Base-by-base conservation (phyloP, 1,140 invertebrate species). In the Orchestia grillus region DNA sequence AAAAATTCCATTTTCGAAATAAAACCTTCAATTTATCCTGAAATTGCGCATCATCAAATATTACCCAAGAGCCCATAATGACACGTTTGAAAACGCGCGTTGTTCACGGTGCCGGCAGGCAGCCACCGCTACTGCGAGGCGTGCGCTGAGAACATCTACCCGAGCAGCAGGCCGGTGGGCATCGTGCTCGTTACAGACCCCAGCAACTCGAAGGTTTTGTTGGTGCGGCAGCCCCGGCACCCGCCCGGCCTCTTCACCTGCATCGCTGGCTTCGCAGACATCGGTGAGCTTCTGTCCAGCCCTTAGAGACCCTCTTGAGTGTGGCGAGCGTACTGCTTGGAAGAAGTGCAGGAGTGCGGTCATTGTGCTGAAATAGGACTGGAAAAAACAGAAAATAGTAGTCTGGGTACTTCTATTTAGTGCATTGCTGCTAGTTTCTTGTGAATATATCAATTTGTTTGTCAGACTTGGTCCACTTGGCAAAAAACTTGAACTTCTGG, bases 191-290 rank as follows among this genome's bases (percentile, higher is more conserved):
- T 98, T 91, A 97, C 97, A 6, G 97, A 98, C 96, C 96, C 97
- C 95, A 97, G 97, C 95, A 97, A 97, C 40, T 97, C 97, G 94
- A 97, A 97, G 96, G 97, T 97, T 96, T 97, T 98, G 36, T 97
- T 98, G 15, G 98, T 98, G 8, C 97, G 98, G 88, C 97, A 97
- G 96, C 97, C 97, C 57, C 97, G 97, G 44, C 97, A 98, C 97
- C 98, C 97, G 36, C 97, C 97, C 19, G 97, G 98, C 94, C 98
- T 98, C 97, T 98, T 97, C 96, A 98, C 98, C 6, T 98, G 98
- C 97, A 97, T 98, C 91, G 98, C 98, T 57, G 98, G 98, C 41
- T 98, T 98, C 96, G 97, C 98, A 97, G 98, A 98, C 97, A 97
- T 98, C 97, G 98, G 98, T 98, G 97, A 96, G 96, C 15, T 23